phyloP scores from a whole-genome alignment of 2,797 vertebrate species.

The Euthynnus affinis region DNA sequence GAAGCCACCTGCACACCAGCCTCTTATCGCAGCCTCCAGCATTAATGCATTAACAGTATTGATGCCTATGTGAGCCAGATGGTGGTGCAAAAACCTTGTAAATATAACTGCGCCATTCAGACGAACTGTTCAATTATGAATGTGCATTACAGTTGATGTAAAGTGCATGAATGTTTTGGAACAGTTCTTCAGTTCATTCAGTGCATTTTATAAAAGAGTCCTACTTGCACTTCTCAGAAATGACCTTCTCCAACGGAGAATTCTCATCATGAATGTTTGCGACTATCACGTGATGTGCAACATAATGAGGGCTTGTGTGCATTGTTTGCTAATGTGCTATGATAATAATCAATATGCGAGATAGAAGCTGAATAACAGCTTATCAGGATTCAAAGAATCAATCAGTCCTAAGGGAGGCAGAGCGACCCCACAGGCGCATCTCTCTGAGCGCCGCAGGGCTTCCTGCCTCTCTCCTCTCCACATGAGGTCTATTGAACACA shows the following conservation, averaged over 20 bases:
- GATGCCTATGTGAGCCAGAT: constrained; percentile 23
- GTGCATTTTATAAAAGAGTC: background rate
- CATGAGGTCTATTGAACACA: constrained; percentile 26
- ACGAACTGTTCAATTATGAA: background rate
- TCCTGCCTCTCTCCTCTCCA: constrained; percentile 24
- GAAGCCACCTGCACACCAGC: background rate
- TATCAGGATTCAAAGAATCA: constrained; percentile 8
- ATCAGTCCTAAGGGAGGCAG: background rate
- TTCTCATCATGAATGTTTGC: no score
- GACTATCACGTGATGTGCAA: background rate
- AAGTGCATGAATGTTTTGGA: background rate
- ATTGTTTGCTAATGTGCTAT: no score
- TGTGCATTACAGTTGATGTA: constrained; percentile 17
- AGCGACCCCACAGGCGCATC: background rate
- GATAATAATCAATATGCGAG: background rate
- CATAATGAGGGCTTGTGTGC: background rate
- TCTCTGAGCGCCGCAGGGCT: constrained; percentile 33
- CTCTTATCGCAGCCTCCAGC: background rate
- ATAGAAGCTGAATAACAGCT: background rate
- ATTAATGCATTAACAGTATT: background rate
- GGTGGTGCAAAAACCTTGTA: constrained; percentile 39
- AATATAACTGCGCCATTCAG: background rate
- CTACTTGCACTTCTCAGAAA: background rate
- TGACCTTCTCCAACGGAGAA: background rate
- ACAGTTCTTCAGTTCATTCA: background rate